phyloP scores from a whole-genome alignment of 2,797 vertebrate species.

The Melanogrammus aeglefinus region DNA sequence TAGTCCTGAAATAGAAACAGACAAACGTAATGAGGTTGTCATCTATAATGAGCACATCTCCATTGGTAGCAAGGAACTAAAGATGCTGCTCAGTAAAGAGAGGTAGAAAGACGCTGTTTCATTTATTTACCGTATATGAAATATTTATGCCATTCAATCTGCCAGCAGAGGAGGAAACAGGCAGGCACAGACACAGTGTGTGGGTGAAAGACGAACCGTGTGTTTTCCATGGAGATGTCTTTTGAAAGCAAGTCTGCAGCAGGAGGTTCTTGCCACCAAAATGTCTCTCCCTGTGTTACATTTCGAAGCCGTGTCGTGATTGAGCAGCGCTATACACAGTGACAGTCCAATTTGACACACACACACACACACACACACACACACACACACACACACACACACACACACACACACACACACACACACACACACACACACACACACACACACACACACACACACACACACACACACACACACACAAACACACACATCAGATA shows the following conservation, averaged over 20 bases:
- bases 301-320: background rate
- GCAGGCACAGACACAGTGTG: conserved; percentile 52
- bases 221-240: conserved; percentile 61
- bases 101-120: conserved; percentile 57
- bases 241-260: conserved; percentile 53
- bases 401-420: conserved; percentile 20
- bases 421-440: conserved; percentile 7
- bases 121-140: conserved; percentile 76
- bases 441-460: background rate
- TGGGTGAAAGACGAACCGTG: conserved; percentile 50
- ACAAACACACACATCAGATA: background rate
- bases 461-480: background rate
- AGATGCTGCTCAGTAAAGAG: conserved; percentile 54
- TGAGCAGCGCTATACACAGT: background rate
- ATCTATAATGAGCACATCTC: background rate
- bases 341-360: background rate
- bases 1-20: background rate
- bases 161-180: conserved; percentile 53
- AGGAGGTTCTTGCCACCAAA: conserved; percentile 49
- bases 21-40: background rate
- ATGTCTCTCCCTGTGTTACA: conserved; percentile 41
- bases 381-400: conserved; percentile 3
- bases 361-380: conserved; percentile 2
- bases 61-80: conserved; percentile 46
- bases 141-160: conserved; percentile 71